Evolutionary conservation across 2,888 invertebrate genomes (phyloP).

Genomic region (Oscheius onirici): DNA sequence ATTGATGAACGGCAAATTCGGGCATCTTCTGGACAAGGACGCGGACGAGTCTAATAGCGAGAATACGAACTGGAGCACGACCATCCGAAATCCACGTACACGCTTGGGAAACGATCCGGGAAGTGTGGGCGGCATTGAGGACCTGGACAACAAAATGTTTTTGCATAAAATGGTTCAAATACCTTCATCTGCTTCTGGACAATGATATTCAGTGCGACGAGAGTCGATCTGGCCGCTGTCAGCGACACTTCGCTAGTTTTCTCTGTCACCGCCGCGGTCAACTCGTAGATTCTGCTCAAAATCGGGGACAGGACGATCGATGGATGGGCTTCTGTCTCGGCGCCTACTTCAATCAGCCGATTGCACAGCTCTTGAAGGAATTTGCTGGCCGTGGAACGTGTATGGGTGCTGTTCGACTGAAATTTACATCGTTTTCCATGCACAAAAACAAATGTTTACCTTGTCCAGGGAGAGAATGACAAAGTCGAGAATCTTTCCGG

Average conservation of each 20-base stretch:
- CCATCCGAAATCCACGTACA: slow-evolving; percentile 57
- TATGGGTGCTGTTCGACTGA: slow-evolving; percentile 48
- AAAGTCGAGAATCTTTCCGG: slow-evolving; percentile 45
- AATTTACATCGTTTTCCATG: neutral
- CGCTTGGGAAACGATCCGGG: slow-evolving; percentile 56
- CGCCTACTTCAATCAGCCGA: slow-evolving; percentile 51
- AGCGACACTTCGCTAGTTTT: slow-evolving; percentile 35
- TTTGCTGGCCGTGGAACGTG: slow-evolving; percentile 59
- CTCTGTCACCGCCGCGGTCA: slow-evolving; percentile 30
- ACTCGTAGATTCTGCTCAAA: slow-evolving; percentile 50
- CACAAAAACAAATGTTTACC: slow-evolving; percentile 1
- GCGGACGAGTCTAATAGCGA: slow-evolving; percentile 61
- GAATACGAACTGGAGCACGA: slow-evolving; percentile 57
- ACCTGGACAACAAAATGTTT: slow-evolving; percentile 26
- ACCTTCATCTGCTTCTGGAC: slow-evolving; percentile 63
- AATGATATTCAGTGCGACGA: slow-evolving; percentile 67
- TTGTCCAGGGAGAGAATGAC: slow-evolving; percentile 63
- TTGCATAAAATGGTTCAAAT: neutral
- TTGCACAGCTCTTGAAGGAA: slow-evolving; percentile 59
- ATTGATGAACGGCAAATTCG: slow-evolving; percentile 63
- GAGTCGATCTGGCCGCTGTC: slow-evolving; percentile 48
- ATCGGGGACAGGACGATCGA: slow-evolving; percentile 40
- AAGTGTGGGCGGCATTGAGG: slow-evolving; percentile 50
- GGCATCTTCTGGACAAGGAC: slow-evolving; percentile 64
- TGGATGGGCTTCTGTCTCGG: slow-evolving; percentile 42